Evolutionary conservation across 2,797 vertebrate genomes (phyloP), one percentile per base, ranked within the genome.

Genomic region (Jordanella pulchra): DNA sequence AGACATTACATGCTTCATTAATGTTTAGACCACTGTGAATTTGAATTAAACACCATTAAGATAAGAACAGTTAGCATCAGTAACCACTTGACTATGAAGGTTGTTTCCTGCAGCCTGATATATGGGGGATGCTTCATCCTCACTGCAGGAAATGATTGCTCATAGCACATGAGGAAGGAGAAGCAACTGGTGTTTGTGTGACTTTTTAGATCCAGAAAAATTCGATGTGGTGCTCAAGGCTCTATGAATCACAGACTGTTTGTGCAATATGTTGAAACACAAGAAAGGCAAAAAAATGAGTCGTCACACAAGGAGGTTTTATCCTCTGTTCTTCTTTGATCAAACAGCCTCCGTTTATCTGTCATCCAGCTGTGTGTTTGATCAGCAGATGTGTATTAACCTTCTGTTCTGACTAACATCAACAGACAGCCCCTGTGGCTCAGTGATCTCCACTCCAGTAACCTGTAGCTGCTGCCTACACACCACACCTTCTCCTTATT

Each of bases 101-200:
- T 53, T 71, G 35, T 30, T 54, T 61, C 51, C 51, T 25, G 42
- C 35, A 53, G 51, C 45, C 48, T 47, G 7, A 71, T 14, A 32
- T 35, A 60, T 45, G 75, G 47, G 28, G 23, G 21, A 0, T 14
- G 6, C 45, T 68, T 39, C 50, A 53, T 48, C 53, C 51, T 53
- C 53, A 45, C 21, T 45, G 83, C 85, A 88, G 87, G 90, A 92
- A 90, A 87, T 73, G 60, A 91, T 79, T 86, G 60, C 65, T 86
- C 86, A 87, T 55, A 45, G 69, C 74, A 66, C 50, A 77, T 17
- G 60, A 56, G 72, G 83, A 84, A 65, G 45, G 50, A 73, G 30
- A 7, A 74, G 23, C 66, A 6, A 63, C 79, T 47, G 21, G 69
- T 72, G 78, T 80, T 78, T 78, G 79, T 51, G 14, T 75, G 74